Base-by-base conservation (phyloP, 2,888 invertebrate genomes). In the Vanessa cardui region DNA sequence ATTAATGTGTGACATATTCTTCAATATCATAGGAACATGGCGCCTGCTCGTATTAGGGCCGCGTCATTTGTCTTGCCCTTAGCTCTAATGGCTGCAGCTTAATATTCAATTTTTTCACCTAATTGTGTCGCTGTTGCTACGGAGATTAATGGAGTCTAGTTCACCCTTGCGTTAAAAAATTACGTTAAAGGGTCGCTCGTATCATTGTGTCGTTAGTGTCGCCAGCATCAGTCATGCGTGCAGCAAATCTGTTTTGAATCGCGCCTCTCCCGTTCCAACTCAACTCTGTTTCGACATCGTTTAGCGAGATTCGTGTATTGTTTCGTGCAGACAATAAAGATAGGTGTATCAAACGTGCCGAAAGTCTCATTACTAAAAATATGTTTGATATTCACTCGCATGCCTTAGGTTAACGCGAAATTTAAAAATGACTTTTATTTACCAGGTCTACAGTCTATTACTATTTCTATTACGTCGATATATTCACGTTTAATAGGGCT, bases 121-220 rank as follows among this genome's bases (percentile, higher is more conserved):
- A 86, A 86, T 85, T 85, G 82, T 80, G 76, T 80, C 74, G 76
- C 72, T 71, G 73, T 75, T 74, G 69, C 73, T 67, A 71, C 72
- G 63, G 78, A 88, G 88, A 89, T 89, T 87, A 88, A 89, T 89
- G 84, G 83, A 80, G 78, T 76, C 69, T 74, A 81, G 79, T 83
- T 80, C 80, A 83, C 87, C 87, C 87, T 86, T 85, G 74, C 72
- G 76, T 74, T 80, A 86, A 89, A 90, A 89, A 90, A 89, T 83
- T 77, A 79, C 84, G 81, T 78, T 76, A 82, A 80, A 85, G 87
- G 88, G 87, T 83, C 81, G 82, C 74, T 76, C 78, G 72, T 77
- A 89, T 90, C 83, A 84, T 85, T 83, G 77, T 73, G 80, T 89
- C 90, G 87, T 90, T 90, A 89, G 82, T 82, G 78, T 80, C 76